A percentile compares a stretch with the other conserved stretches of the same genome.
Evolutionary conservation across 2,113 vertebrate species (phyloP).

Genomic region (Perca fluviatilis): DNA sequence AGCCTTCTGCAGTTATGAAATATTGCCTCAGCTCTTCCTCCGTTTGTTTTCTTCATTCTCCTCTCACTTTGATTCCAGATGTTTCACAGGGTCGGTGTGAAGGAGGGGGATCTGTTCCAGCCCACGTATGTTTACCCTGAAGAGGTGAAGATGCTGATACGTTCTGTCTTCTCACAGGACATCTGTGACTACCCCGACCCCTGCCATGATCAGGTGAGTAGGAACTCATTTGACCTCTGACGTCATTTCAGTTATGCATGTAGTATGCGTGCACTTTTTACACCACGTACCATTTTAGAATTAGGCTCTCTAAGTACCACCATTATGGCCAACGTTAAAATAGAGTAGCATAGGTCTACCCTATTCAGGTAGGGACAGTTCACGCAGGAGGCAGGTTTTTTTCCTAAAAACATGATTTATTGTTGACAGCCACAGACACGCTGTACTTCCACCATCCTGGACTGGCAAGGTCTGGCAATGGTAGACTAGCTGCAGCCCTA

Average conservation of each 20-base stretch:
- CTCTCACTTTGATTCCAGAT: constrained; percentile 43
- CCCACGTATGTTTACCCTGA: constrained; percentile 80
- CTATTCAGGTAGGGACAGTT: no score
- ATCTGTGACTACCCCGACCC: constrained; percentile 77
- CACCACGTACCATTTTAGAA: no score
- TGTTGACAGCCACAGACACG: no score
- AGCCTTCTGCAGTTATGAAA: neutral
- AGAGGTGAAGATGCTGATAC: constrained; percentile 75
- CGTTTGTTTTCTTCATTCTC: neutral
- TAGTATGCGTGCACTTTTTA: no score
- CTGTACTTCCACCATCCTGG: no score
- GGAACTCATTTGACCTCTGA: neutral
- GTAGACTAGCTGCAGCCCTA: no score
- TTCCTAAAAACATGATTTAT: no score
- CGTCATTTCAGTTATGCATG: neutral
- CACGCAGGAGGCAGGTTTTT: no score
- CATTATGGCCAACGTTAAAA: no score
- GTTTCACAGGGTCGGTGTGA: constrained; percentile 60
- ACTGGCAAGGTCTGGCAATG: no score
- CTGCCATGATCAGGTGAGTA: constrained; percentile 64
- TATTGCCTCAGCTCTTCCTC: neutral
- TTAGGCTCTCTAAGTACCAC: no score
- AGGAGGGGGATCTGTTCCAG: neutral
- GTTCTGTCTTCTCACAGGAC: constrained; percentile 70
- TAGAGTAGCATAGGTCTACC: no score